phyloP scores from a whole-genome alignment of 1,140 invertebrate species.

The Drosophila nebulosa region DNA sequence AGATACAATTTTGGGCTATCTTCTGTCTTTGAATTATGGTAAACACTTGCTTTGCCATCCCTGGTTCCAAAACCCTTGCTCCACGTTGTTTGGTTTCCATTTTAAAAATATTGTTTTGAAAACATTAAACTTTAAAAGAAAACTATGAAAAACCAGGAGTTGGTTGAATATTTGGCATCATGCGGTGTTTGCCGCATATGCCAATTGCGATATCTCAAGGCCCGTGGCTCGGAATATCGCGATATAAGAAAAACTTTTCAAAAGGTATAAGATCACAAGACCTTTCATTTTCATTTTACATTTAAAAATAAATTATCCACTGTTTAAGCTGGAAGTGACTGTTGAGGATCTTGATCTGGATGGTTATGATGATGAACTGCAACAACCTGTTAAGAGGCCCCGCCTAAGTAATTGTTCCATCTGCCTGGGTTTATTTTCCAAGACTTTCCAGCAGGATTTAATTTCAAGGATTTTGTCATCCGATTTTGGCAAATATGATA shows the following conservation, averaged over 20 bases:
- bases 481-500: constrained; percentile 80
- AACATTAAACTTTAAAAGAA: neutral
- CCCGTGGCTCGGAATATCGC: constrained; percentile 79
- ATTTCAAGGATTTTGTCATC: constrained; percentile 80
- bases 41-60: neutral
- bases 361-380: neutral
- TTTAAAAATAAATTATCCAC: constrained; percentile 1
- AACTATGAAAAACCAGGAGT: constrained; percentile 72
- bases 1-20: neutral
- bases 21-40: neutral
- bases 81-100: constrained; percentile 9
- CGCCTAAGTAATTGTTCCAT: constrained; percentile 82
- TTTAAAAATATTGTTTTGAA: neutral
- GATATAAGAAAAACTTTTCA: constrained; percentile 78
- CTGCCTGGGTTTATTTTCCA: constrained; percentile 86
- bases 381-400: constrained; percentile 66
- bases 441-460: constrained; percentile 80
- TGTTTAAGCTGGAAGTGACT: constrained; percentile 52
- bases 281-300: neutral
- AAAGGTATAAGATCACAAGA: constrained; percentile 58
- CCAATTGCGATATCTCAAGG: constrained; percentile 82
- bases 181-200: constrained; percentile 83
- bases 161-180: constrained; percentile 79
- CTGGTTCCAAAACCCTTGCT: neutral
- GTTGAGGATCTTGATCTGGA: constrained; percentile 13